Evolutionary conservation across 2,888 invertebrate genomes (phyloP), one percentile per base, ranked within the genome.

Genomic region (Archips crataeganus): DNA sequence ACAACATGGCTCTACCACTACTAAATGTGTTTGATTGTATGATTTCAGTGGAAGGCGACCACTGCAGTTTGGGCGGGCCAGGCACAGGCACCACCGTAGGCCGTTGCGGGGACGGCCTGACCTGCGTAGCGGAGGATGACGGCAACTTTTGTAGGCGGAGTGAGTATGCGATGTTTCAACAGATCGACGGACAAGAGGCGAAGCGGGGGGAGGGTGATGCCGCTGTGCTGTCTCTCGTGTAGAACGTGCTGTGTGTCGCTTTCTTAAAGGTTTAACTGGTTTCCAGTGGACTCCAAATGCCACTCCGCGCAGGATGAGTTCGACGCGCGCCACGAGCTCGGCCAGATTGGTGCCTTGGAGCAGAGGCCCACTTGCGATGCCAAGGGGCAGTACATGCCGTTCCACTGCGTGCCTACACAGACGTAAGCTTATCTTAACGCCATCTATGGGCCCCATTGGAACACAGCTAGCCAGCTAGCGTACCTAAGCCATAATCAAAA

Each of bases 321-420:
- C 79, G 96, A 96, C 75, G 75, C 84, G 0, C 88, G 94, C 0
- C 90, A 90, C 70, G 77, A 81, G 4, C 78, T 77, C 0, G 96
- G 96, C 0, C 84, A 84, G 34, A 80, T 95, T 0, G 96, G 96
- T 0, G 89, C 93, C 1, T 84, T 95, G 79, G 95, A 96, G 82
- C 84, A 93, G 9, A 84, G 95, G 13, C 96, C 96, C 0, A 83
- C 86, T 5, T 97, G 97, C 81, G 96, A 97, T 81, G 95, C 92
- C 1, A 95, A 95, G 77, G 97, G 97, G 0, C 85, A 90, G n/a
- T 96, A 90, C 79, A 89, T 89, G 0, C 86, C 95, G 0, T 93
- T 94, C 61, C 93, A 95, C 77, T 97, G 97, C 79, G 94, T 96
- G 23, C 95, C 96, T 0, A 96, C 96, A 23, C 96, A 96, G 78